Percentiles rank a stretch among this genome's conserved stretches.
phyloP scores from a whole-genome alignment of 2,888 invertebrate genomes.

The Chironomus riparius region DNA sequence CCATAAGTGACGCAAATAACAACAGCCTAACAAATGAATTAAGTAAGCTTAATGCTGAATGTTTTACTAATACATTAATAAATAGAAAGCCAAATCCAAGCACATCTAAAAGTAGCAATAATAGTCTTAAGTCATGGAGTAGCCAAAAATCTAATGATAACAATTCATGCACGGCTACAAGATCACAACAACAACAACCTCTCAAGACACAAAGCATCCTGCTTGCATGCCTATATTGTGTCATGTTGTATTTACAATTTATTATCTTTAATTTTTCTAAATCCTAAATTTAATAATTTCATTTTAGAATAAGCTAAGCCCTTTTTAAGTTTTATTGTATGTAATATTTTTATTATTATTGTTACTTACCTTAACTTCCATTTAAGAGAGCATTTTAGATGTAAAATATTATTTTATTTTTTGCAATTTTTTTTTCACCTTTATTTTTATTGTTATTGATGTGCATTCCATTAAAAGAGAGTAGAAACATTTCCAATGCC shows the following conservation, averaged over 20 bases:
- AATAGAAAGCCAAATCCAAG: slow-evolving; percentile 19
- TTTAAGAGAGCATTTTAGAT: not conserved
- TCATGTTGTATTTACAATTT: slow-evolving; percentile 21
- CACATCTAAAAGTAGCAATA: slow-evolving; percentile 29
- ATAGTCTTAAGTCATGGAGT: not conserved
- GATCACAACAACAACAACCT: not conserved
- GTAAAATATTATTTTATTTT: not conserved
- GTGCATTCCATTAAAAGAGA: not conserved
- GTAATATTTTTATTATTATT: too few species aligned
- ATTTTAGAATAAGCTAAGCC: too few species aligned
- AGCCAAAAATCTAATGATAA: not conserved
- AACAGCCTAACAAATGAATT: slow-evolving; percentile 18
- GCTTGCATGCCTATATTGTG: slow-evolving; percentile 16
- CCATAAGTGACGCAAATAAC: slow-evolving; percentile 7
- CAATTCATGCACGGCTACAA: not conserved
- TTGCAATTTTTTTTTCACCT: not conserved
- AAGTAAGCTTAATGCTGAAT: slow-evolving; percentile 18
- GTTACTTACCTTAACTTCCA: not conserved
- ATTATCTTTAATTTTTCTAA: slow-evolving; percentile 14
- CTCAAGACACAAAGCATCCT: slow-evolving; percentile 21
- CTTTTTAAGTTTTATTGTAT: too few species aligned
- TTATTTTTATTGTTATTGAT: not conserved
- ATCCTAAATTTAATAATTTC: not conserved
- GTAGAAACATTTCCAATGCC: not conserved
- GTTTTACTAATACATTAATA: not conserved